These are phyloP conservation scores for Manis crassicaudata DNA, from an alignment of 2,797 vertebrate genomes.

Conservation along the genomic window DNA sequence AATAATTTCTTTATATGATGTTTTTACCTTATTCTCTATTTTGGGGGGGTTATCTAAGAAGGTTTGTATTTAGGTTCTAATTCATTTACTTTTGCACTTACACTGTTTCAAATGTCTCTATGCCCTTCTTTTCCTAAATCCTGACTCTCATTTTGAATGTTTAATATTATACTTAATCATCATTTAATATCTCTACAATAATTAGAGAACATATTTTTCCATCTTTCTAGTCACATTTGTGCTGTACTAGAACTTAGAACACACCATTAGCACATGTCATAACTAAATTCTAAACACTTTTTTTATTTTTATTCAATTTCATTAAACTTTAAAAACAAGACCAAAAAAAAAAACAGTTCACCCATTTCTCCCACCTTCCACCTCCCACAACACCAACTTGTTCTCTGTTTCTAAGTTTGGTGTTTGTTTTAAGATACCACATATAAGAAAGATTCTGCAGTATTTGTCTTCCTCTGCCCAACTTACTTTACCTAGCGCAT, in stretches of 20 bases:
- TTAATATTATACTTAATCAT: background rate
- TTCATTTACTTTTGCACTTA: background rate
- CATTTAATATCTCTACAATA: background rate
- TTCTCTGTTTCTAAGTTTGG: background rate
- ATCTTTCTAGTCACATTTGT: background rate
- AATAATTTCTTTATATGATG: background rate
- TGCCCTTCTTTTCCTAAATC: background rate
- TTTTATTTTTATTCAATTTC: too few species aligned
- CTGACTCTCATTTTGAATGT: background rate
- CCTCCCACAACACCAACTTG: background rate
- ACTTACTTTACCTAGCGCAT: background rate
- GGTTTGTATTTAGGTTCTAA: background rate
- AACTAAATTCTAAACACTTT: background rate
- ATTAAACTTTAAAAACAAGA: too few species aligned
- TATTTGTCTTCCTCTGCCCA: background rate
- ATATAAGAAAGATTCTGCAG: background rate
- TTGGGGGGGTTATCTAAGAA: background rate
- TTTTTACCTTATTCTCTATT: background rate
- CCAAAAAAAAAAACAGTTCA: background rate
- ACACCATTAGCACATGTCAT: background rate
- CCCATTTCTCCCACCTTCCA: background rate
- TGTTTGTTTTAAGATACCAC: background rate
- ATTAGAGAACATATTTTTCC: background rate
- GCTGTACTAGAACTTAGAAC: background rate
- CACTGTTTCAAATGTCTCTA: background rate